Conservation (phyloP, 2,113 vertebrate species). For the Callionymus lyra region DNA sequence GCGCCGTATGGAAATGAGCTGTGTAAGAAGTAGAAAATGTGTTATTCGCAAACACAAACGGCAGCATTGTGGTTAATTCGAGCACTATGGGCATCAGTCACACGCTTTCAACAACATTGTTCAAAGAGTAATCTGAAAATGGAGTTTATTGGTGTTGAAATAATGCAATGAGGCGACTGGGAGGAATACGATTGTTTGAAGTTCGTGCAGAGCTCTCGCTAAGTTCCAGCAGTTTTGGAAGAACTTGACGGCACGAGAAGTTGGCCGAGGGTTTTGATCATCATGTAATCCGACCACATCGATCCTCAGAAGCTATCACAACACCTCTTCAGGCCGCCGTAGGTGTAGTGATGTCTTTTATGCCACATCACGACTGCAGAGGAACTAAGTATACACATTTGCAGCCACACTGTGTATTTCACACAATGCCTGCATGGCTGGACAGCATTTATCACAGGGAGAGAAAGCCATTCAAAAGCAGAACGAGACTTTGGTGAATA, state of each 20-base stretch:
- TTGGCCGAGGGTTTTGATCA: too few species aligned
- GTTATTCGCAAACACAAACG: constrained; percentile 29
- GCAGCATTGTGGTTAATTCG: constrained; percentile 23
- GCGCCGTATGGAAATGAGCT: constrained; percentile 53
- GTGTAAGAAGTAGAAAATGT: constrained; percentile 38
- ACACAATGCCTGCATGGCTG: constrained; percentile 4
- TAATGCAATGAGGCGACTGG: constrained; percentile 1
- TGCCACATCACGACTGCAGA: constrained; percentile 6
- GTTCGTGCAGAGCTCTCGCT: not conserved
- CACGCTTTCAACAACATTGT: constrained; percentile 13
- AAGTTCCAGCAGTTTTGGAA: too few species aligned
- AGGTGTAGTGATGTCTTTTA: not conserved
- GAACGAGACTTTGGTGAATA: constrained; percentile 14
- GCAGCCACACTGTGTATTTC: constrained; percentile 3
- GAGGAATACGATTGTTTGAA: constrained; percentile 1
- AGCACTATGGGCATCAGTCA: constrained; percentile 10
- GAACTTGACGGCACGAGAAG: too few species aligned
- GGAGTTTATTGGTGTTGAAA: constrained; percentile 12
- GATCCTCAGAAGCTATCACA: too few species aligned
- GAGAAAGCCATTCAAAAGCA: constrained; percentile 18
- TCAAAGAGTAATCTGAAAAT: constrained; percentile 6
- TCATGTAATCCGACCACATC: too few species aligned
- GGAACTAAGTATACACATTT: constrained; percentile 6
- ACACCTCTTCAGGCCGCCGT: too few species aligned
- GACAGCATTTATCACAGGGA: constrained; percentile 9